Conservation (phyloP, 2,888 invertebrate species). For the Rotaria socialis region DNA sequence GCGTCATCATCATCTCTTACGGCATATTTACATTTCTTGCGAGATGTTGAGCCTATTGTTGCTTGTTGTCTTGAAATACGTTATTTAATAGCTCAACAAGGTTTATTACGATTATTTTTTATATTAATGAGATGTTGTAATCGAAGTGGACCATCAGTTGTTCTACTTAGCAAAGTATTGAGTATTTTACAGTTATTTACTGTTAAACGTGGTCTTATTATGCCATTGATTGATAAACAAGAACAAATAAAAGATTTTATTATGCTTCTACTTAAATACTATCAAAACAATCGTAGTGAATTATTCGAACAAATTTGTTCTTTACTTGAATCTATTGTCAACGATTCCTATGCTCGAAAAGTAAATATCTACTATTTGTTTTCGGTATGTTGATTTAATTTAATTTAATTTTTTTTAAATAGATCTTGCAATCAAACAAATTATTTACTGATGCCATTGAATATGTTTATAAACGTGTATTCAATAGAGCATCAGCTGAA, state of each 20-base stretch:
- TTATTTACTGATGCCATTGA: slow-evolving; percentile 5
- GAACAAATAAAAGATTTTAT: neutral
- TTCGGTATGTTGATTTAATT: neutral
- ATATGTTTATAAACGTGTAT: slow-evolving; percentile 28
- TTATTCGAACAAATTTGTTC: slow-evolving; percentile 23
- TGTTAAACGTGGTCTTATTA: slow-evolving; percentile 8
- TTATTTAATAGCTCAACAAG: slow-evolving; percentile 35
- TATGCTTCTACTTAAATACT: slow-evolving; percentile 24
- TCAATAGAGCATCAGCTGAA: slow-evolving; percentile 15
- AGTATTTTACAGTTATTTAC: slow-evolving; percentile 4
- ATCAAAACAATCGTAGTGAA: neutral
- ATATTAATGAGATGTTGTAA: slow-evolving; percentile 25
- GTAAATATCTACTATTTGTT: neutral
- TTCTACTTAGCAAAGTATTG: neutral
- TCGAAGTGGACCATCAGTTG: slow-evolving; percentile 36
- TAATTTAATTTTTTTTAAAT: neutral
- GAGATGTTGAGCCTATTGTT: slow-evolving; percentile 34
- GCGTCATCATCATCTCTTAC: neutral
- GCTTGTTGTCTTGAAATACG: slow-evolving; percentile 32
- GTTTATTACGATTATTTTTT: slow-evolving; percentile 35
- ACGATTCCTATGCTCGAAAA: neutral
- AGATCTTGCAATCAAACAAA: neutral
- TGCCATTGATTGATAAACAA: slow-evolving; percentile 19
- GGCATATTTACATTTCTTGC: slow-evolving; percentile 27
- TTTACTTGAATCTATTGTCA: neutral